Base-by-base conservation (phyloP, 2,113 vertebrate genomes). In the Sander vitreus region DNA sequence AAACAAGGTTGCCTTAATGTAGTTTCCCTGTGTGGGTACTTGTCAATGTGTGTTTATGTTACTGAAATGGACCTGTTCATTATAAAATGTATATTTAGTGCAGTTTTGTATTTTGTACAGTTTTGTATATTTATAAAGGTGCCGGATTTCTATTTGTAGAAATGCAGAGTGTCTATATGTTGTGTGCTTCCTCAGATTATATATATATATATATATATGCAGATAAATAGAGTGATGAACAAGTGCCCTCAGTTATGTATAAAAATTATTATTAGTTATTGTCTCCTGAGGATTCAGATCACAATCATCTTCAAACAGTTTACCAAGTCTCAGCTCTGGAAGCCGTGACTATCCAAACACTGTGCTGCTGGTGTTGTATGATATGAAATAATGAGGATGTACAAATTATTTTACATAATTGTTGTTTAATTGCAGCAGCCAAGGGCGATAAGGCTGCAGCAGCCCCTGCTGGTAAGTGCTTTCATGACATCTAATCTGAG, bases 401-500 rank as follows among this genome's bases (percentile, higher is more conserved):
- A 51, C 70, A 78, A 84, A 88, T 90, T 88, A 80, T 90, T 90
- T 93, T 67, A 51, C 85, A 84, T 88, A 84, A 87, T 85, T 88
- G 83, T 87, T 92, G 64, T 90, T 89, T 85, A 85, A 87, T 91
- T 91, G 89, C 89, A 95, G 95, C 19, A 80, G 90, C 88, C 63
- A 51, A 92, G 60, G 93, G 90, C 84, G 76, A 90, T 68, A 63
- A 88, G 76, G 73, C 86, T 72, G 80, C 93, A 92, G 92, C 93
- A 77, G 85, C 93, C 74, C 91, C 95, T 95, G 91, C 93, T 94
- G 95, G 95, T 96, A 64, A 92, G 94, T 86, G n/a, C 14, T 55
- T 50, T 36, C 81, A 85, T 68, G 27, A 69, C 84, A 85, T 72
- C 68, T 45, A 70, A 78, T 76, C 77, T 72, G 47, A 74, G 70